Base-by-base conservation (phyloP, 2,888 invertebrate species). In the Drosophila quasianomalipes region DNA sequence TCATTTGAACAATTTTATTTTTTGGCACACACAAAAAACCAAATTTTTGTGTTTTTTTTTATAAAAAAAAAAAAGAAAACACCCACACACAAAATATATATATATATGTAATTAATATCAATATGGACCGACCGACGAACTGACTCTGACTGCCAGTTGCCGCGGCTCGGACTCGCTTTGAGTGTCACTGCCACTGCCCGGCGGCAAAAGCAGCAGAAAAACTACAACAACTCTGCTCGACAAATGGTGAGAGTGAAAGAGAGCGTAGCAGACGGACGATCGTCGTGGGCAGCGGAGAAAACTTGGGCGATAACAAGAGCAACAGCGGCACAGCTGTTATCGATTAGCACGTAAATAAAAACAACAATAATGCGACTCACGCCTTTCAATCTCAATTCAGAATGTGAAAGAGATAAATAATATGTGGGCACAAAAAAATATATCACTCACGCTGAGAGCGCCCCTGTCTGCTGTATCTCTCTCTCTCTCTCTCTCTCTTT, bases 141-240 rank as follows among this genome's bases (percentile, higher is more conserved):
- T 57, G 73, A 88, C 76, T 82, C 70, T 68, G 76, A 81, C 83
- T 86, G 84, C 57, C 72, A 57, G 73, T 74, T 66, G 69, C 60
- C 53, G 57, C 57, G 58, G 52, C 55, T 77, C 58, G 69, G 47
- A 72, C 63, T 65, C 49, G 70, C 67, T 82, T 78, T 85, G 85
- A 85, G 89, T 89, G 89, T 89, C 89, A 89, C 91, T 89, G 91
- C 83, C 89, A 89, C 78, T 79, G 76, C 55, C 76, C 79, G 76
- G 55, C 62, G 22, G 39, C 68, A 68, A 58, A 35, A 39, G 54
- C 60, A 69, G 9, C 31, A 33, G 60, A 41, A 55, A 63, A 67
- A 66, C 57, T 39, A 74, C 64, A 54, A 70, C 67, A 65, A 70
- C 41, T 41, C 26, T 47, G 9, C 9, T 57, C 28, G 28, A 30